Evolutionary conservation across 2,888 invertebrate species (phyloP).

Genomic region (Eretmocerus hayati): DNA sequence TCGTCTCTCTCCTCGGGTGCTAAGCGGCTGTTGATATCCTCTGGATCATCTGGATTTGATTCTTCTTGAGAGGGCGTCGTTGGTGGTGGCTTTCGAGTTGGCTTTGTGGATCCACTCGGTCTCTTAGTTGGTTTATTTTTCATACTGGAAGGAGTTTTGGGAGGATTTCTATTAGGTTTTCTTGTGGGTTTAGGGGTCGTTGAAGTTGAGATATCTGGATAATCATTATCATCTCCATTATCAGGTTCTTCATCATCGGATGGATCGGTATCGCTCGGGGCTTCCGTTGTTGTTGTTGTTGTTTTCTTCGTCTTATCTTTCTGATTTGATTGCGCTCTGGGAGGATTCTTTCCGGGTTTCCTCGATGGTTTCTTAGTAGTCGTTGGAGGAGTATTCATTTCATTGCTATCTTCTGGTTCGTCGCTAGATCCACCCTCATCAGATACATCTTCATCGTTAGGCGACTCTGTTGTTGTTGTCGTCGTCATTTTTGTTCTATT

Average conservation of each 20-base stretch:
- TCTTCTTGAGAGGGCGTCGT: no score
- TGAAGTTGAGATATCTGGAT: conserved; percentile 1
- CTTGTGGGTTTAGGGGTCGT: background rate
- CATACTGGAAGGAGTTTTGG: no score
- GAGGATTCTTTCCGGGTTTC: background rate
- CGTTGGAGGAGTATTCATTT: background rate
- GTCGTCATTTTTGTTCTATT: background rate
- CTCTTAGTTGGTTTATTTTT: background rate
- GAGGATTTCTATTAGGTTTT: background rate
- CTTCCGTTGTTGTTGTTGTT: no score
- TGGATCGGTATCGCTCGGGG: no score
- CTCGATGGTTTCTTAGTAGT: background rate
- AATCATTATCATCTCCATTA: conserved; percentile 6
- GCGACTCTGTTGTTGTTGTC: background rate
- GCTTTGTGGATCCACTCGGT: background rate
- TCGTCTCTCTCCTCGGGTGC: background rate
- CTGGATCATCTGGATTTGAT: background rate
- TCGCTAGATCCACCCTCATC: background rate
- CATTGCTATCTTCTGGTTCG: background rate
- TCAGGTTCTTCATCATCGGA: conserved; percentile 5
- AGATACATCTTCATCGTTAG: background rate
- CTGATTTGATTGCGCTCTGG: no score
- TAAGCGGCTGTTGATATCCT: background rate
- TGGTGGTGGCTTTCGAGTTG: no score
- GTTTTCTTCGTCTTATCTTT: no score